These are phyloP conservation scores for Sebastes flavidus DNA, from an alignment of 2,797 vertebrate genomes.

Conservation along the genomic window DNA sequence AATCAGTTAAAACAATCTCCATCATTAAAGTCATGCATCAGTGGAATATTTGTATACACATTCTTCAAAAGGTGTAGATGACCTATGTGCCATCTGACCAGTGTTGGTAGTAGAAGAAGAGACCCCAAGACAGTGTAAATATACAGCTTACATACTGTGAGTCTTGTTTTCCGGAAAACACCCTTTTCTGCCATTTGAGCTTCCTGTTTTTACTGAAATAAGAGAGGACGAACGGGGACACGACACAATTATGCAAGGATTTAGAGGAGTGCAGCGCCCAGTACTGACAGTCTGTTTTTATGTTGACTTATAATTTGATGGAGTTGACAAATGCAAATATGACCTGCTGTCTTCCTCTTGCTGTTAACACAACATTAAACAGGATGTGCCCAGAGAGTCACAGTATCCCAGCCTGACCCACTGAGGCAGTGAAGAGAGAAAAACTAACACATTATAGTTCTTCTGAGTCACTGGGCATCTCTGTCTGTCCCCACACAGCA, in stretches of 20 bases:
- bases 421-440: constrained; percentile 32
- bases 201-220: constrained; percentile 61
- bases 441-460: constrained; percentile 47
- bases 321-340: constrained; percentile 44
- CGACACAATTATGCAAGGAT: constrained; percentile 3
- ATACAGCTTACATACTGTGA: constrained; percentile 29
- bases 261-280: constrained; percentile 4
- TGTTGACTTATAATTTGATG: constrained; percentile 41
- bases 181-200: constrained; percentile 50
- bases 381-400: constrained; percentile 46
- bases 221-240: constrained; percentile 30
- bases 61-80: constrained; percentile 67
- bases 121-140: constrained; percentile 29
- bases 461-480: constrained; percentile 58
- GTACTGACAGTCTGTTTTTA: constrained; percentile 13
- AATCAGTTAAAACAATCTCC: constrained; percentile 53
- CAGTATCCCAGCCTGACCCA: constrained; percentile 47
- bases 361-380: constrained; percentile 58
- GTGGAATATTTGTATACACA: constrained; percentile 71
- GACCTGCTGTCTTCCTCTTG: constrained; percentile 40
- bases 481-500: constrained; percentile 49
- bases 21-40: constrained; percentile 66
- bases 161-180: constrained; percentile 43
- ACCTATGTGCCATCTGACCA: constrained; percentile 72
- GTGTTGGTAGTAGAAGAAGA: constrained; percentile 68